Base-by-base conservation (phyloP, 2,797 vertebrate species). In the Scyliorhinus canicula region DNA sequence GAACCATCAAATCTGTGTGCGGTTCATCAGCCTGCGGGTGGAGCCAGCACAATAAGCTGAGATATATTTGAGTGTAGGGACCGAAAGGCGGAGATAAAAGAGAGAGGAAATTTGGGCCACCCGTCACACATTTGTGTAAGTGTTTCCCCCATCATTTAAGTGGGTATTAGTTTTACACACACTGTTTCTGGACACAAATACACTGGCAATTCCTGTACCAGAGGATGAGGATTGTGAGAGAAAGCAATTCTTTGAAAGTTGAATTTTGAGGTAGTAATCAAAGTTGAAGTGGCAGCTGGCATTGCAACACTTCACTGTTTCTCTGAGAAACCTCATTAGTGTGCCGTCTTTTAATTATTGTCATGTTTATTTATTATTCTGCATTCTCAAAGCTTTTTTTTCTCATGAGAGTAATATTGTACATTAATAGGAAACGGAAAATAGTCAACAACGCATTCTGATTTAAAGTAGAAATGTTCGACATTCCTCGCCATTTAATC, bases 271-370 rank as follows among this genome's bases (percentile, higher is more conserved):
- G 57, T 91, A 65, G 57, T 91, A 91, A 91, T 91, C 57, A 63
- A 91, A 91, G 88, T 65, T 65, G 57, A 91, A 65, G 57, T 65
- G 88, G n/a, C 88, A 91, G 88, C 88, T 91, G 88, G 88, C n/a
- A n/a, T 57, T 91, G 88, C 44, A 65, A 91, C 88, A 91, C 88
- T 91, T 91, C 57, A 91, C 57, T 65, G 88, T 91, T 91, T 91
- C 88, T 63, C 88, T 44, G 88, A 91, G 44, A 91, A 44, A 91
- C 57, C 88, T 91, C 63, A 91, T 91, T 91, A 91, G n/a, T 63
- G 57, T 44, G 88, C 88, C 60, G 35, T 63, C 88, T 91, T 91
- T 63, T 91, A 91, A 91, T 91, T 91, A 91, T 65, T 91, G 88
- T 65, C 35, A 28, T 65, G 57, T 91, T n/a, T 65, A 63, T 91